Conservation (phyloP, 2,797 vertebrate species). For the Pipistrellus kuhlii region DNA sequence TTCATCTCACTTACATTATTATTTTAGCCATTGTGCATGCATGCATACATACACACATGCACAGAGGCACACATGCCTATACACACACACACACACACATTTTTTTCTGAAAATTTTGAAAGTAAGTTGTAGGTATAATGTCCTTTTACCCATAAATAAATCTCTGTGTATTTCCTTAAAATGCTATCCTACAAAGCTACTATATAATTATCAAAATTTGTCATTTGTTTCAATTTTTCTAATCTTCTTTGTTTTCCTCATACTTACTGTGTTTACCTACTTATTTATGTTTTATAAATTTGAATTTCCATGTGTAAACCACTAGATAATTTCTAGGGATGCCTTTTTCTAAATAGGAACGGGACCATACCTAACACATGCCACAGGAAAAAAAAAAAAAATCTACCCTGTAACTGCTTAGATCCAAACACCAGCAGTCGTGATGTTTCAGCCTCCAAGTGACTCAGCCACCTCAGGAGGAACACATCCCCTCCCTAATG, state of each 20-base stretch:
- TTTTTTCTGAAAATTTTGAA: not conserved
- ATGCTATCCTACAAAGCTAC: not conserved
- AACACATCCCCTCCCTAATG: not conserved
- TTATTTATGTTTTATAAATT: constrained; percentile 29
- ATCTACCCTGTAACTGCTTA: not conserved
- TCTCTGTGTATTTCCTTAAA: not conserved
- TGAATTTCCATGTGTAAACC: not conserved
- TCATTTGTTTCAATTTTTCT: not conserved
- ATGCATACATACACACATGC: too few relatives aligned
- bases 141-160: not conserved
- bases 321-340: not conserved
- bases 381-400: not conserved
- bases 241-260: not conserved
- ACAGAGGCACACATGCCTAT: not conserved
- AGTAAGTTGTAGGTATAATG: not conserved
- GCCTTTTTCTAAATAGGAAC: not conserved
- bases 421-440: not conserved
- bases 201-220: not conserved
- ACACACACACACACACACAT: not conserved
- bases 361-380: not conserved
- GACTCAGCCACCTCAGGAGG: not conserved
- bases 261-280: not conserved
- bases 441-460: not conserved
- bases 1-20: not conserved
- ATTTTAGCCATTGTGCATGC: not conserved